Base-by-base conservation (phyloP, 2,888 invertebrate species). In the Ophraella communa region DNA sequence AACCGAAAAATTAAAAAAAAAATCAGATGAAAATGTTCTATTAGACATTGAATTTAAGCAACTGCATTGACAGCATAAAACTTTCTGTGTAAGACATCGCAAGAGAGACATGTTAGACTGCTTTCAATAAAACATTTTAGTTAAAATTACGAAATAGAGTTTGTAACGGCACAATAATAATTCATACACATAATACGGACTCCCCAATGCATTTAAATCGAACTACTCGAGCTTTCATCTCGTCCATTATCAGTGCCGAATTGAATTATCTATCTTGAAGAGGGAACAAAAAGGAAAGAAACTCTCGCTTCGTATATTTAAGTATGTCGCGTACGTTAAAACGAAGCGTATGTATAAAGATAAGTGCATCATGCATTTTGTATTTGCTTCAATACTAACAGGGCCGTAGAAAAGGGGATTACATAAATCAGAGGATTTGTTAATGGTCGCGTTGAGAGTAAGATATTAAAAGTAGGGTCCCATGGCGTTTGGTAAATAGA, bases 321-420 rank as follows among this genome's bases (percentile, higher is more conserved):
- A 30, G 56, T 44, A 63, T 58, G 66, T 51, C 52, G 55, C 45
- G 44, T 58, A 53, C 66, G 65, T 69, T 71, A 71, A 69, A 65
- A 66, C 63, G 68, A 56, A 63, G 45, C 58, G 44, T 61, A 44
- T 53, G 69, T 63, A 70, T 68, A 64, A 64, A 65, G 64, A 62
- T 59, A 69, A 73, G 73, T 71, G 74, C 74, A 71, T 73, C 74
- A 76, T 77, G 74, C 75, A 77, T 77, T 75, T 75, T 77, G 70
- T 68, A 77, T 76, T 39, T 39, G 7, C 1, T 39, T 39, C 39
- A 17, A 39, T 35, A 39, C 14, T 39, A 14, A 39, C 39, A 39
- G 39, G 39, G 14, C 17, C 39, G 39, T 39, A 39, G 39, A 30
- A 30, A 30, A 30, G 8, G 30, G 30, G 5, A 39, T 39, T 39